Conservation (phyloP, 1,140 invertebrate species). For the Lepidotrigona ventralis region DNA sequence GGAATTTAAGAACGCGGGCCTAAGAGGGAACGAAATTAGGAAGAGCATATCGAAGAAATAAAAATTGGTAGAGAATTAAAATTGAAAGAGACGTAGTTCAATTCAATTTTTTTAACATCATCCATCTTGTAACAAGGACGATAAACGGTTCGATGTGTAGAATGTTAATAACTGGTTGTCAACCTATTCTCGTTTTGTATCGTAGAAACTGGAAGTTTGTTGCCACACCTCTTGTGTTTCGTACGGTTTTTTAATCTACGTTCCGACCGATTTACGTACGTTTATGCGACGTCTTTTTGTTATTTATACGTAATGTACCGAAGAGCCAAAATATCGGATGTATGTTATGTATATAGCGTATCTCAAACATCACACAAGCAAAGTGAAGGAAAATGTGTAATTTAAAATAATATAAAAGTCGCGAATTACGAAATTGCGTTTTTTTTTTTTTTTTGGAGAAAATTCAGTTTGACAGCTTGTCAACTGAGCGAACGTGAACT, state of each 20-base stretch:
- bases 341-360: not conserved
- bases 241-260: not conserved
- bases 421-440: not conserved
- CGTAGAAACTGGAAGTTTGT: not conserved
- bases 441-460: no score
- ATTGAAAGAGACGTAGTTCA: not conserved
- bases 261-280: not conserved
- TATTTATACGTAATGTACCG: not conserved
- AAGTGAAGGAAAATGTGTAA: not conserved
- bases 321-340: not conserved
- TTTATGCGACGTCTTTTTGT: not conserved
- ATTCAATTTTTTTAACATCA: not conserved
- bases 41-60: not conserved
- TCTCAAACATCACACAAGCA: not conserved
- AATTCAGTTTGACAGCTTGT: not conserved
- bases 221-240: not conserved
- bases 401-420: not conserved
- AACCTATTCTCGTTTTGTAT: not conserved
- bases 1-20: not conserved
- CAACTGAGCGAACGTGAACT: not conserved
- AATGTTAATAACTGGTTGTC: not conserved
- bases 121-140: not conserved
- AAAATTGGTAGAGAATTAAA: not conserved
- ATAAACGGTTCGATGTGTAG: not conserved
- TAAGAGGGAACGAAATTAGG: not conserved